These are phyloP conservation scores for Tricholaema leucomelas DNA, from an alignment of 2,113 vertebrate species.

Conservation along the genomic window DNA sequence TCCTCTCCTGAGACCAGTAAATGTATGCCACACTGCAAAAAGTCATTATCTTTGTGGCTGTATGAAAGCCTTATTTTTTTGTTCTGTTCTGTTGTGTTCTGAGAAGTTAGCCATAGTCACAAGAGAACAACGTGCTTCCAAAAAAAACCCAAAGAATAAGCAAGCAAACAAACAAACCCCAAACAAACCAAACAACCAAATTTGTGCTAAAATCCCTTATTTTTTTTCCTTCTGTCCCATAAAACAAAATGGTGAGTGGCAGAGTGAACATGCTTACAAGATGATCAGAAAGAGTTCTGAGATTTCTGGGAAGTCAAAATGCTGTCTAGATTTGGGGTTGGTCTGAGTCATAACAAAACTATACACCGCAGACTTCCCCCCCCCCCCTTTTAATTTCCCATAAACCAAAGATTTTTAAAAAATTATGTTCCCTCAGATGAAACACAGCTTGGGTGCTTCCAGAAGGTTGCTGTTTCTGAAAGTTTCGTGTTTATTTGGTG, in stretches of 20 bases:
- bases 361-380: background rate
- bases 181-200: too few species aligned
- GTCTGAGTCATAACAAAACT: background rate
- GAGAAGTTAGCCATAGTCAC: background rate
- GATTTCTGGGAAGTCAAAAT: background rate
- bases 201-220: background rate
- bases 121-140: background rate
- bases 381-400: background rate
- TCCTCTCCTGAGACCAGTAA: background rate
- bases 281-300: background rate
- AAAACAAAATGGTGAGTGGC: background rate
- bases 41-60: background rate
- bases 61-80: background rate
- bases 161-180: too few species aligned
- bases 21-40: background rate
- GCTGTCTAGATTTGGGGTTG: background rate
- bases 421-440: background rate
- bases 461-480: background rate
- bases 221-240: background rate
- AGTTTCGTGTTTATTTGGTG: background rate
- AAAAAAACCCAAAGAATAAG: background rate
- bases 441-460: background rate
- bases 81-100: background rate
- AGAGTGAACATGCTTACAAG: background rate
- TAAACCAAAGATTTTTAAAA: background rate